Base-by-base conservation (phyloP, 2,888 invertebrate genomes). In the Drosophila mimetica region DNA sequence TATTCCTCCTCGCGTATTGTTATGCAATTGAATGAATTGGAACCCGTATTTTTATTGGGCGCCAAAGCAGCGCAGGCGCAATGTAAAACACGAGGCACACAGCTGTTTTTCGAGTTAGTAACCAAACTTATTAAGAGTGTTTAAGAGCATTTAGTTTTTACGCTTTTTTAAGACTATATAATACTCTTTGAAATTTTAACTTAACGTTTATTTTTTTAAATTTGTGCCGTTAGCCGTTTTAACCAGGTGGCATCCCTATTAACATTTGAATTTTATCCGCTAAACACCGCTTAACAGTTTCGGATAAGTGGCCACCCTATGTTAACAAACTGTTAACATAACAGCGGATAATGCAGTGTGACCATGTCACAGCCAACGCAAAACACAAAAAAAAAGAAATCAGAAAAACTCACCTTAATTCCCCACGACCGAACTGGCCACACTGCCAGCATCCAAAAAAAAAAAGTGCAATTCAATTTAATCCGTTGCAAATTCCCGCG, bases 1-100 rank as follows among this genome's bases (percentile, higher is more conserved):
- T 82, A 88, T 82, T 76, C 65, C 36, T 32, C 55, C 58, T 60
- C 9, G 61, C 44, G 52, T 71, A 63, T 71, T 88, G 82, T 83
- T 83, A 83, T 83, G 82, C 82, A 83, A 83, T 83, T 86, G 79
- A 82, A 76, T 32, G 28, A 28, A 18, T 48, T 74, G 42, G 65
- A 44, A 74, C 88, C 60, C 59, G 76, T 83, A 88, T 83, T 86
- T 70, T 67, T 61, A 20, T 59, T 59, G 14, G 76, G 79, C 76
- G 86, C 86, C 70, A 85, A 85, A 69, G 47, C 52, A 46, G 71
- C 53, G 74, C 60, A 83, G 42, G 80, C 84, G 84, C 84, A 53
- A 25, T 55, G 22, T 1, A 7, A 8, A 4, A 4, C 18, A 34
- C 8, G 36, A 28, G 32, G 34, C 1, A 32, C 11, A 41, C 88